A percentile compares a stretch with the other conserved stretches of the same genome.
phyloP scores from a whole-genome alignment of 1,140 invertebrate genomes.

The Leptinotarsa defecta region DNA sequence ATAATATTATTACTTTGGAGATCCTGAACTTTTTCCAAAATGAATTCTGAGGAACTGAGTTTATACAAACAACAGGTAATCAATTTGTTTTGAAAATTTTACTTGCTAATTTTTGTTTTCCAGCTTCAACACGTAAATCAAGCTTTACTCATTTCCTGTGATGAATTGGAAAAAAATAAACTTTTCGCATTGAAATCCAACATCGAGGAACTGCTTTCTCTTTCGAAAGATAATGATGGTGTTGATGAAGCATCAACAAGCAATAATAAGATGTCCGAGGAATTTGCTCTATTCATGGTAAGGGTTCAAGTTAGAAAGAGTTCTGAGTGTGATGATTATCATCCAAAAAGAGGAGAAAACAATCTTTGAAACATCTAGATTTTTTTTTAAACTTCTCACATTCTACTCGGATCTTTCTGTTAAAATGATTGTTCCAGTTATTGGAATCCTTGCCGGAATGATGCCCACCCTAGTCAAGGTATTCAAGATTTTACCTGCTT shows the following conservation, averaged over 20 bases:
- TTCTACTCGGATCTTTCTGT: no score
- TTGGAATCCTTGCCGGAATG: no score
- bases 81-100: background rate
- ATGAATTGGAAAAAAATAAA: conserved; percentile 62
- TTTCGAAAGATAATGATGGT: conserved; percentile 63
- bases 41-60: conserved; percentile 21
- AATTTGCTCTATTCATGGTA: conserved; percentile 73
- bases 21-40: background rate
- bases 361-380: no score
- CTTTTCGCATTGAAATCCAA: conserved; percentile 65
- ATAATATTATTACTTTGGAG: no score
- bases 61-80: conserved; percentile 28
- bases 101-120: conserved; percentile 41
- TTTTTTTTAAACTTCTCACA: no score
- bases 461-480: no score
- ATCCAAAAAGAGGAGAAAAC: no score
- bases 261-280: conserved; percentile 62
- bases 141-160: conserved; percentile 59
- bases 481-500: no score
- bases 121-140: conserved; percentile 67
- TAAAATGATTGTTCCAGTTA: no score
- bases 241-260: conserved; percentile 32
- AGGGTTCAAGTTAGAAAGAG: conserved; percentile 12
- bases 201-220: conserved; percentile 67
- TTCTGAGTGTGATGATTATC: no score